Base-by-base conservation (phyloP, 2,797 vertebrate genomes). In the Chromis chromis region DNA sequence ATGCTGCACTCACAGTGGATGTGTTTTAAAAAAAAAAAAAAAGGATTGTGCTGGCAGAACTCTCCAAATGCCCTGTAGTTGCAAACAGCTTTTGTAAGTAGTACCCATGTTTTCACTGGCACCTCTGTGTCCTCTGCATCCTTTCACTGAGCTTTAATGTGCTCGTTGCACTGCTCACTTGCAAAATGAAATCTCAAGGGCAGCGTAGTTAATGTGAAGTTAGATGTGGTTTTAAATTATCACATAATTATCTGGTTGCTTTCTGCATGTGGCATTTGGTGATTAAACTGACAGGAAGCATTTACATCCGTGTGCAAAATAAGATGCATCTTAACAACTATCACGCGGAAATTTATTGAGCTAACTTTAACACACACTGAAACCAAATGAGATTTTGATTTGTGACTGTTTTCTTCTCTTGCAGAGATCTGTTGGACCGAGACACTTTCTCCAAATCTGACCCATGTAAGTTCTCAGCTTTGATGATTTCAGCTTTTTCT, bases 401-500 rank as follows among this genome's bases (percentile, higher is more conserved):
- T 65, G 14, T 16, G 4, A n/a, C 17, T 71, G 4, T 75, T 80
- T 65, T 70, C 63, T 44, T 89, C 55, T 86, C 42, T 88, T 85
- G 52, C 91, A 98, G 97, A 90, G 94, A 96, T 87, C 96, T 99
- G 58, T 89, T 98, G 93, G 97, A 99, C 92, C 95, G 95, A 90
- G 97, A 99, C 93, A 98, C 97, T 65, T 98, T 99, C 94, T 98
- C 97, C 93, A 99, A 99, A 91, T 99, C 97, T 0, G 97, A 99
- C 81, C 97, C 97, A 62, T 24, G 97, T 99, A 94, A 96, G 97
- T 94, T 74, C 17, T 44, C 55, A 40, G 7, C 42, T 69, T 71
- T 46, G 48, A 50, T 0, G 0, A 42, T 59, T 80, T 36, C 59
- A 66, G 25, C 33, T 69, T 79, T 75, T 58, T 10, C 33, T 59